Base-by-base conservation (phyloP, 30 jellyfish, hydroid and myxozoan genomes). In the Cassiopea andromeda region DNA sequence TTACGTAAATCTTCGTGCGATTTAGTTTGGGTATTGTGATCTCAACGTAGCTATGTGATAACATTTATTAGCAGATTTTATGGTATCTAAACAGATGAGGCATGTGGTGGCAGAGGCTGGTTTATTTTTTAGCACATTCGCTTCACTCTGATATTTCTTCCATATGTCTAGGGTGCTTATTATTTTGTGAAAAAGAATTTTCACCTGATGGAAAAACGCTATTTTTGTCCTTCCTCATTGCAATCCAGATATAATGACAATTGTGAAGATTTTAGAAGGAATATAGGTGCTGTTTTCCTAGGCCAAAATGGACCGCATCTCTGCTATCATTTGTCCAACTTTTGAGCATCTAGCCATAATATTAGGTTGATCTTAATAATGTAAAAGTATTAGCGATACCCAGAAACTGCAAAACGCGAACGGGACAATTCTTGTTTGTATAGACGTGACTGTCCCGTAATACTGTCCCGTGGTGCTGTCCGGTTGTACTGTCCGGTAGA, bases 1-100 rank as follows among this genome's bases (percentile, higher is more conserved):
- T 83, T 71, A 48, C 84, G 91, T 83, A 69, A 70, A 48, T 68
- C 91, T 45, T 46, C 70, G 64, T 83, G 91, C 91, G 91, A 57
- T 46, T 83, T 61, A 17, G 16, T 68, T 83, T 71, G 91, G 91
- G 91, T 83, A 83, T 83, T 68, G 91, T 83, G 57, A 16, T 70
- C 50, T 47, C 6, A 46, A 57, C 43, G 7, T 57, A 57, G 13
- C 7, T 13, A 61, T 27, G 73, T 61, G 27, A 61, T 61, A 61
- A 61, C 73, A 3, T 4, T 4, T 17, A 61, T 61, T 61, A 61
- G 73, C 4, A 17, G 73, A 61, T 61, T 61, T 13, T 61, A 61
- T 61, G 2, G 19, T 61, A 8, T 2, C 3, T 4, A 13, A 61
- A 61, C 19, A 61, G 43, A 4, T 3, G 14, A 27, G 73, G 14